Base-by-base conservation (phyloP, 1,140 invertebrate genomes). In the Portunus trituberculatus region DNA sequence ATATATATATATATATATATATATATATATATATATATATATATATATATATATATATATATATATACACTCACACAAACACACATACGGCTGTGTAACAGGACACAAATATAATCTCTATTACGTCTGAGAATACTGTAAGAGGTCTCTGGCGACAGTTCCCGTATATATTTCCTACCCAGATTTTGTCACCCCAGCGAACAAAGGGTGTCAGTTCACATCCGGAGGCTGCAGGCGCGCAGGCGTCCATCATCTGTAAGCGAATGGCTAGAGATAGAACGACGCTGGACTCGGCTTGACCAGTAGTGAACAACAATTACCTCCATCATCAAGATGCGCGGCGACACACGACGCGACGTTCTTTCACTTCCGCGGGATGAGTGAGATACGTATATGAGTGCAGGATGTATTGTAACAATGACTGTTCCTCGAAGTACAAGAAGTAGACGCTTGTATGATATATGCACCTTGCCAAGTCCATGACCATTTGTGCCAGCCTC, bases 1-100 rank as follows among this genome's bases (percentile, higher is more conserved):
- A 88, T 88, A 88, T 88, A 88, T 88, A 88, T 88, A 88, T 88
- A 88, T 88, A 88, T 88, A 88, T 88, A 88, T 88, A 88, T 88
- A 88, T 88, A 88, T 88, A 88, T 88, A 88, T 88, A 88, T 88
- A 88, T 90, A 93, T 93, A 93, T 86, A 46, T 93, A 93, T 93
- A 32, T 84, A 93, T 93, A 31, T 93, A 39, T 84, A 93, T 93
- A 93, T 93, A 83, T 93, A 93, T 52, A 48, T 86, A 88, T 87
- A 84, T 87, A 31, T 93, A 28, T 86, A 67, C 45, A 29, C 28
- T 87, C 52, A 87, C 87, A 45, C 45, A 93, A 29, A 67, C 52
- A 84, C 46, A 87, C 29, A 46, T 48, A 93, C 48, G 14, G 0
- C 39, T 31, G 25, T 76, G 67, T 76, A 76, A 76, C n/a, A 76